Percentiles rank a stretch among this genome's conserved stretches.
These are phyloP conservation scores for Phyllostomus discolor DNA, from an alignment of 2,113 vertebrate genomes.

Conservation along the genomic window DNA sequence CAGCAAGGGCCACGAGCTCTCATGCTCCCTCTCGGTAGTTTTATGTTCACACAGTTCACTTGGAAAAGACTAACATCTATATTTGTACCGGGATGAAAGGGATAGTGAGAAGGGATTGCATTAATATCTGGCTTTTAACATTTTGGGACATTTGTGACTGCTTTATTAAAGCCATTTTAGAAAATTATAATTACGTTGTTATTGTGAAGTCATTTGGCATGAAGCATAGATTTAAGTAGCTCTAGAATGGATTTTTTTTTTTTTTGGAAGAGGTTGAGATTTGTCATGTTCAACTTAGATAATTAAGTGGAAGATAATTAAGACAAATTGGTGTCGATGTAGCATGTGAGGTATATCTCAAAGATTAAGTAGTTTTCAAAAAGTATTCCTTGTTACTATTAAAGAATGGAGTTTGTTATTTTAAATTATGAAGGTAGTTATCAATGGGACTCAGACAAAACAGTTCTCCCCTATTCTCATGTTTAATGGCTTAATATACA, in stretches of 20 bases:
- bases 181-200: slow-evolving; percentile 42
- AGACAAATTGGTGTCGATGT: neutral
- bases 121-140: slow-evolving; percentile 36
- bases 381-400: neutral
- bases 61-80: slow-evolving; percentile 34
- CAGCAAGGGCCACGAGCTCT: slow-evolving; percentile 3
- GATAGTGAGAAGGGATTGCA: neutral
- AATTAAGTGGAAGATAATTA: slow-evolving; percentile 16
- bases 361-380: slow-evolving; percentile 25
- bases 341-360: slow-evolving; percentile 7
- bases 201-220: slow-evolving; percentile 51
- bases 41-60: neutral
- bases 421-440: slow-evolving; percentile 21
- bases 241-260: neutral
- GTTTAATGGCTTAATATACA: neutral
- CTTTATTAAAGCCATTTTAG: slow-evolving; percentile 2
- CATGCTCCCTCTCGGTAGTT: slow-evolving; percentile 27
- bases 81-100: slow-evolving; percentile 17
- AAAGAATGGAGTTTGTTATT: neutral
- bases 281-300: slow-evolving; percentile 1
- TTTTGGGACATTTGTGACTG: slow-evolving; percentile 51
- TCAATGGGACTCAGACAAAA: neutral
- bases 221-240: slow-evolving; percentile 45
- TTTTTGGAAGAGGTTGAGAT: neutral
- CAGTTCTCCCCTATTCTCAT: neutral